Evolutionary conservation across 2,888 invertebrate species (phyloP), one percentile per base, ranked within the genome.

Genomic region (Spisula subtruncata): DNA sequence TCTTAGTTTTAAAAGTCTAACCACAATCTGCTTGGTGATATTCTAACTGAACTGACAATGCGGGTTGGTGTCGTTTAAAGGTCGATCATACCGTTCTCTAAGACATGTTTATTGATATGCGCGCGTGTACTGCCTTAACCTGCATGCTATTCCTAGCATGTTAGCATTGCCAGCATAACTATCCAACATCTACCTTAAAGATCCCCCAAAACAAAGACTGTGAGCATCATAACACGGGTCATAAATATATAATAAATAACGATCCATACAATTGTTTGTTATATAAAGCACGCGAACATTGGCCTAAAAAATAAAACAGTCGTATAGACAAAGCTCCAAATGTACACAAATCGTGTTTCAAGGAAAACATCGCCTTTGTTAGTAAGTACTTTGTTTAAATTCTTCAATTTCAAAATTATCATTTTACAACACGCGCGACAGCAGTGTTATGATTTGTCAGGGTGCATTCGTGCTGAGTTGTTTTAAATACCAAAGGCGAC

Each of bases 381-480:
- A 25, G n/a, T 25, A 66, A 25, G 25, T 25, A n/a, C 8, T n/a
- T 66, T 66, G 25, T 66, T 66, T 66, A n/a, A 66, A 66, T 66
- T 66, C 12, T 66, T 66, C 25, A 5, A 4, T 25, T 66, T 66
- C 25, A 66, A 66, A 66, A 66, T 25, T 25, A 66, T 66, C n/a
- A n/a, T 66, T 66, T 10, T 12, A 48, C 5, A 51, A 51, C 12
- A 66, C 25, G 60, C 8, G 25, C 10, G 60, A 1, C 60, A n/a
- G 20, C 60, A n/a, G 20, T 66, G 60, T 66, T 66, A 12, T 66
- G 20, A n/a, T 25, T 12, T 8, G 60, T 25, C n/a, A 6, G n/a
- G 60, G n/a, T n/a, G 25, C 60, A 66, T 66, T 66, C 60, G 25
- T 66, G 60, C n/a, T n/a, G n/a, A n/a, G 60, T n/a, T 25, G 60